phyloP scores from a whole-genome alignment of 2,797 vertebrate species.

The Capromys pilorides region DNA sequence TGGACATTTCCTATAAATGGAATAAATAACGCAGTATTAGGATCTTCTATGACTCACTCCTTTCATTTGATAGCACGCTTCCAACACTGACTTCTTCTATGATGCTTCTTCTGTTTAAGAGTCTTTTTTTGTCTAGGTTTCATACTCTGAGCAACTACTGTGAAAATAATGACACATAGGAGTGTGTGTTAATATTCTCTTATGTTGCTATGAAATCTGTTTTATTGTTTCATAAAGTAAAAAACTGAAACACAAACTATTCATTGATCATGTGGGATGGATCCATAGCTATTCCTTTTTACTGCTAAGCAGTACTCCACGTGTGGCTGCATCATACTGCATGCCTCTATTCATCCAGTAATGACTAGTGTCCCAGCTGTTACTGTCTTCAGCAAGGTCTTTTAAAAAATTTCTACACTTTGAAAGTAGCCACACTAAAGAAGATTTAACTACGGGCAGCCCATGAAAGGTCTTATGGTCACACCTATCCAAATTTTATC shows the following conservation, averaged over 20 bases:
- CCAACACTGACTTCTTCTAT: not conserved
- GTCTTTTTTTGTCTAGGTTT: not conserved
- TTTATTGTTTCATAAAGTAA: not conserved
- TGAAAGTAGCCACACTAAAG: not conserved
- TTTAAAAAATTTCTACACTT: conserved; percentile 3
- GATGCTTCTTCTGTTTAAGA: not conserved
- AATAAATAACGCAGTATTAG: not conserved
- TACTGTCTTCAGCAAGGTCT: not conserved
- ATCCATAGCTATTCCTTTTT: not conserved
- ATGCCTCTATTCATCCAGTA: not conserved
- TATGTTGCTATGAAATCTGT: not conserved
- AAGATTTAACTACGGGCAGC: not conserved
- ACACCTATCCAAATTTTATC: not conserved
- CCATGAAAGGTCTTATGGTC: not conserved
- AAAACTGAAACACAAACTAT: not conserved
- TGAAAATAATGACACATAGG: not conserved
- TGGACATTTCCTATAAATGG: not conserved
- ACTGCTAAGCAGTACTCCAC: not conserved
- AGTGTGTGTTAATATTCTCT: not conserved
- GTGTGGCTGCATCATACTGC: not conserved
- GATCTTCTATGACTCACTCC: not conserved
- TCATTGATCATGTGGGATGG: not conserved
- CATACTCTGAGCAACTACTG: not conserved
- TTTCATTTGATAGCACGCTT: not conserved
- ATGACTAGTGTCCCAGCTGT: not conserved